Evolutionary conservation across 2,888 invertebrate species (phyloP).

Genomic region (Eilema sororculum): DNA sequence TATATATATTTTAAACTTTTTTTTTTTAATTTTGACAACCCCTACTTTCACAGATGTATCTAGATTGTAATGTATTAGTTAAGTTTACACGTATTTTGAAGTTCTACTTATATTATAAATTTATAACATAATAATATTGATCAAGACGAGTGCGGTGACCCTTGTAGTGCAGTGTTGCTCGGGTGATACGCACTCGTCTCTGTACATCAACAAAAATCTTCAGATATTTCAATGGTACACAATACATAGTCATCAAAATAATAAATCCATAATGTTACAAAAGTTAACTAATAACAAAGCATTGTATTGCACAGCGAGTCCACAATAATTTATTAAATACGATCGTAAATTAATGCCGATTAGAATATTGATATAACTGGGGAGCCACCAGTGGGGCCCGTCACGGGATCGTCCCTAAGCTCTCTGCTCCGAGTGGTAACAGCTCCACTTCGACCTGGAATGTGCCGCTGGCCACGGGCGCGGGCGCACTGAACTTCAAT

Average conservation of each 20-base stretch:
- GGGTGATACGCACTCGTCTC: constrained; percentile 32
- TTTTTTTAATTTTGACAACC: constrained; percentile 81
- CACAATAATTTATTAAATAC: constrained; percentile 79
- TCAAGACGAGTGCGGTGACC: constrained; percentile 29
- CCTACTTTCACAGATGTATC: constrained; percentile 81
- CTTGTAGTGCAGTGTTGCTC: background rate
- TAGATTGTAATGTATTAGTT: constrained; percentile 70
- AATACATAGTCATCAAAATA: constrained; percentile 53
- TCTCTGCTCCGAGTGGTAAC: constrained; percentile 42
- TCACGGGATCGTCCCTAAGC: constrained; percentile 39
- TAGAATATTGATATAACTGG: constrained; percentile 49
- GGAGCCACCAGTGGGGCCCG: constrained; percentile 31
- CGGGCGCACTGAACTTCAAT: constrained; percentile 35
- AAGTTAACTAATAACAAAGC: constrained; percentile 84
- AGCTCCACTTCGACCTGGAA: constrained; percentile 41
- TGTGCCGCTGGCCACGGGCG: no score
- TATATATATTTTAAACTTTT: constrained; percentile 58
- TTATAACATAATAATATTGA: constrained; percentile 54
- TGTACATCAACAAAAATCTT: constrained; percentile 52
- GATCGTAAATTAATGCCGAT: constrained; percentile 72
- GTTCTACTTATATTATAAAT: constrained; percentile 62
- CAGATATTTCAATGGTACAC: constrained; percentile 60
- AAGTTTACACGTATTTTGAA: constrained; percentile 71
- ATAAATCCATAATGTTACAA: constrained; percentile 72
- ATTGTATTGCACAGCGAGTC: constrained; percentile 85